Conservation (phyloP, 2,797 vertebrate species). For the Salarias fasciatus region DNA sequence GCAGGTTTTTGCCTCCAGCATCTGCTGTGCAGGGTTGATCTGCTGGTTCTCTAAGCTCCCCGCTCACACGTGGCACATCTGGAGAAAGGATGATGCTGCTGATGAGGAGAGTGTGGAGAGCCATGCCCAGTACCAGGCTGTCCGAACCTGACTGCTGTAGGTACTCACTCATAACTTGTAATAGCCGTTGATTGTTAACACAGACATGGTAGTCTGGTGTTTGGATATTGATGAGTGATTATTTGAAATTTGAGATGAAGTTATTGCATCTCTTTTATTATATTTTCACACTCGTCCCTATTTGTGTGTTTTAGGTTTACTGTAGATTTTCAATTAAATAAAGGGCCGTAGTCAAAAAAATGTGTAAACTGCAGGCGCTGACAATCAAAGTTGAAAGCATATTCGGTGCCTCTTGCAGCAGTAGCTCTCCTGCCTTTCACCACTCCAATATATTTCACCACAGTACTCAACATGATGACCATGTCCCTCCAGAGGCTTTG, state of each 20-base stretch:
- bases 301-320: too few species aligned
- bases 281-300: too few species aligned
- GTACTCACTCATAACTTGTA: not conserved
- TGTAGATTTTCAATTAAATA: not conserved
- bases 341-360: not conserved
- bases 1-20: conserved; percentile 72
- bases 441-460: conserved; percentile 42
- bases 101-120: conserved; percentile 65
- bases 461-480: conserved; percentile 45
- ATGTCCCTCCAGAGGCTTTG: conserved; percentile 59
- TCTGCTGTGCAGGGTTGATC: conserved; percentile 75
- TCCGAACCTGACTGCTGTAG: conserved; percentile 54
- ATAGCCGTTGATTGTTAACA: not conserved
- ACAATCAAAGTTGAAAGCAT: conserved; percentile 8
- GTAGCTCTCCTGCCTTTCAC: conserved; percentile 15
- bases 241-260: too few species aligned
- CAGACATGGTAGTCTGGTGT: too few species aligned
- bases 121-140: conserved; percentile 68
- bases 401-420: conserved; percentile 16
- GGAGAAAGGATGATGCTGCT: conserved; percentile 80
- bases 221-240: not conserved
- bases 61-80: conserved; percentile 87
- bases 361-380: not conserved
- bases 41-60: conserved; percentile 65
- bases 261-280: too few species aligned